Base-by-base conservation (phyloP, 2,888 invertebrate species). In the Melanotus villosus region DNA sequence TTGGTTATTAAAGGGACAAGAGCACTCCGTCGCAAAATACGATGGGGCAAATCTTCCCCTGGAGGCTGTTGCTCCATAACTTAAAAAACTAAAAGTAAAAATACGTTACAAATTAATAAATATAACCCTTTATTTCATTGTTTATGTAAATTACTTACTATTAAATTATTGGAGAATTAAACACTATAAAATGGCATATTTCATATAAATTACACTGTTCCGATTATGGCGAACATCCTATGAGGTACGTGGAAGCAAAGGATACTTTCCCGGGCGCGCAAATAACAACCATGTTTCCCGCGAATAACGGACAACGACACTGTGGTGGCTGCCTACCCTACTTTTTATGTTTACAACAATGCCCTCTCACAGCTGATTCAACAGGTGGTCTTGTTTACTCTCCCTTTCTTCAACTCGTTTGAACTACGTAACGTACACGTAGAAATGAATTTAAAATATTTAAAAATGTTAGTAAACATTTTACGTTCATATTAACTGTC, bases 361-460 rank as follows among this genome's bases (percentile, higher is more conserved):
- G 66, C 59, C 63, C 58, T 71, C 65, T 70, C 63, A 64, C 77
- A 77, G 77, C 77, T 77, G 76, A 75, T 74, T 72, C 71, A 73
- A 75, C 77, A 76, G 75, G 72, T 77, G 77, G 50, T 75, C 70
- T 54, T 68, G 52, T 68, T 68, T 68, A 68, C 64, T 50, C 1
- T 14, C 12, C 3, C 9, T 41, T 41, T 41, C 2, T 34, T 34
- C 1, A 12, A n/a, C n/a, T n/a, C n/a, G n/a, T n/a, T n/a, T n/a
- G n/a, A n/a, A n/a, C n/a, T n/a, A n/a, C n/a, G n/a, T n/a, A n/a
- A n/a, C n/a, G n/a, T n/a, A n/a, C n/a, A n/a, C n/a, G n/a, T n/a
- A n/a, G n/a, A n/a, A n/a, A n/a, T n/a, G n/a, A n/a, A n/a, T n/a
- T n/a, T n/a, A n/a, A n/a, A n/a, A n/a, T n/a, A n/a, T n/a, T n/a